Base-by-base conservation (phyloP, 1,140 invertebrate species). In the Cydia amplana region DNA sequence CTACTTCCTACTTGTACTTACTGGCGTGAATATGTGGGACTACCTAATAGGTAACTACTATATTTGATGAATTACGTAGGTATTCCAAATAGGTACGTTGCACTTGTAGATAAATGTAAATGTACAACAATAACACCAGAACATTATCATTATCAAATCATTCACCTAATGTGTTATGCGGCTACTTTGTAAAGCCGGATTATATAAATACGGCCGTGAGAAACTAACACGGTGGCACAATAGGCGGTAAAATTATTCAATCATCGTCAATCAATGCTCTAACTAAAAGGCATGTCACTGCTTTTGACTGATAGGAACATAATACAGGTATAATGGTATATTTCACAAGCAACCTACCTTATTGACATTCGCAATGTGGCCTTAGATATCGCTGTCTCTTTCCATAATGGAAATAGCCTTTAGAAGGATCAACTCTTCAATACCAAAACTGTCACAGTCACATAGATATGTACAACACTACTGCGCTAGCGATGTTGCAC, bases 141-240 rank as follows among this genome's bases (percentile, higher is more conserved):
- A 70, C 32, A 70, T 70, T 70, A 70, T 70, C 65, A 70, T 70
- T 36, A 70, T 70, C 65, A 70, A 70, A 36, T 70, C 65, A 40
- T 70, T 70, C 28, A 40, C 36, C 9, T 70, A 43, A 70, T 46
- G 28, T 70, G 28, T 70, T 18, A 43, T 23, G 28, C 5, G 28
- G 7, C 65, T 70, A 70, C 32, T 70, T 36, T 40, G n/a, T 2
- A 46, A 46, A 16, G 43, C 14, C 43, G 43, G 36, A 18, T 51
- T 51, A 51, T 51, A 51, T 51, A 51, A n/a, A 51, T 18, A 51
- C 18, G 16, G n/a, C n/a, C n/a, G n/a, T n/a, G 49, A 51, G 49
- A 51, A 51, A 51, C 49, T 51, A 51, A 51, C n/a, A 51, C n/a
- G 46, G 46, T 51, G n/a, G 49, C 49, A 51, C n/a, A 46, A 46